A percentile compares a stretch with the other conserved stretches of the same genome.
Evolutionary conservation across 2,113 vertebrate genomes (phyloP).

Genomic region (Tachysurus fulvidraco): DNA sequence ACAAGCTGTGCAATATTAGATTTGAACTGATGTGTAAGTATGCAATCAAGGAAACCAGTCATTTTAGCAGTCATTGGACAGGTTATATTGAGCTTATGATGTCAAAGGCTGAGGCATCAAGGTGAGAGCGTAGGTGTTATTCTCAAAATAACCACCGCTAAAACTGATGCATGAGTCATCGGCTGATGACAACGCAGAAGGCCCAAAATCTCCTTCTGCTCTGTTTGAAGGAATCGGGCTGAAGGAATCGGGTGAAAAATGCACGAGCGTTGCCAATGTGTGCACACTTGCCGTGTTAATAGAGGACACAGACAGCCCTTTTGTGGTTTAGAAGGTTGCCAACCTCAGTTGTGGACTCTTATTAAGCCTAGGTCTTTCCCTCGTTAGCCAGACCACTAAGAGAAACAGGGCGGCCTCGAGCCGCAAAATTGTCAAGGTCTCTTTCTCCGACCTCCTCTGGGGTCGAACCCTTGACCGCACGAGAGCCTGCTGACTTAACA

Average conservation of each 20-base stretch:
- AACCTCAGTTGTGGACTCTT: slow-evolving; percentile 50
- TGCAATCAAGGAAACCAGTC: not conserved
- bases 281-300: slow-evolving; percentile 33
- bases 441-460: slow-evolving; percentile 37
- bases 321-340: slow-evolving; percentile 44
- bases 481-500: slow-evolving; percentile 51
- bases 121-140: slow-evolving; percentile 40
- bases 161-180: slow-evolving; percentile 55
- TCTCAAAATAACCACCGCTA: slow-evolving; percentile 30
- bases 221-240: not conserved
- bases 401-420: slow-evolving; percentile 35
- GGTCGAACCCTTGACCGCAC: slow-evolving; percentile 53
- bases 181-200: slow-evolving; percentile 32
- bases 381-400: slow-evolving; percentile 41
- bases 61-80: not conserved
- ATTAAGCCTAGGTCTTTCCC: slow-evolving; percentile 43
- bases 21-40: not conserved
- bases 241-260: not conserved
- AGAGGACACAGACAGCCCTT: slow-evolving; percentile 31
- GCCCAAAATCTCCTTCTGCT: not conserved
- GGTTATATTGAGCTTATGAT: slow-evolving; percentile 29
- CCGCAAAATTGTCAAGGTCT: slow-evolving; percentile 47
- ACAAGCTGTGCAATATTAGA: not conserved
- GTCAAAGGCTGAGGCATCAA: slow-evolving; percentile 10
- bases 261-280: not conserved